Conservation (phyloP, 2,113 vertebrate genomes). For the Scophthalmus maximus region DNA sequence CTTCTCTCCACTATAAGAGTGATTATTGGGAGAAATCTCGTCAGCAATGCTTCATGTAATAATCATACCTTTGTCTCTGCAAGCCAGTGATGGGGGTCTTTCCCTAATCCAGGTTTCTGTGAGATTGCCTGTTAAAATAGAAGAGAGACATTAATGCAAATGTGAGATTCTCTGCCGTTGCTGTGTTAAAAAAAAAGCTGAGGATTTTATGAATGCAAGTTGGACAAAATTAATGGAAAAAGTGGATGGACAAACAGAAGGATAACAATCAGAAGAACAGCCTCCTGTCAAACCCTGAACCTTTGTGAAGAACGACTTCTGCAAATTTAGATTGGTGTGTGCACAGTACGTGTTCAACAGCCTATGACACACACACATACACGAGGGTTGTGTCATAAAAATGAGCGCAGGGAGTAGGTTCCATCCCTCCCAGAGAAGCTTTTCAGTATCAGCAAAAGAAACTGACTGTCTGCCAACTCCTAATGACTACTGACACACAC, state of each 20-base stretch:
- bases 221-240: background rate
- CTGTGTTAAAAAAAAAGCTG: background rate
- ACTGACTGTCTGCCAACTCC: conserved; percentile 54
- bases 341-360: conserved; percentile 43
- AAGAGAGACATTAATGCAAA: conserved; percentile 28
- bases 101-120: conserved; percentile 82
- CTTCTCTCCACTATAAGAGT: conserved; percentile 18
- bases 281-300: conserved; percentile 39
- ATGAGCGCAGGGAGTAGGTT: conserved; percentile 56
- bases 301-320: conserved; percentile 30
- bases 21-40: conserved; percentile 1
- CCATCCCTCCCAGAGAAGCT: conserved; percentile 51
- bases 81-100: conserved; percentile 91
- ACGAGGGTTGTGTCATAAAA: conserved; percentile 42
- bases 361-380: conserved; percentile 30
- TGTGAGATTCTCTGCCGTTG: conserved; percentile 7
- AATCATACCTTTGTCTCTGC: conserved; percentile 93
- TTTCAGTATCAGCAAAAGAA: conserved; percentile 67
- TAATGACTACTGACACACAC: conserved; percentile 65
- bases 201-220: background rate
- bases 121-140: conserved; percentile 85
- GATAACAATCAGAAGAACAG: conserved; percentile 12
- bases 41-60: background rate
- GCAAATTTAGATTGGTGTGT: conserved; percentile 45
- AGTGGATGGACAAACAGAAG: conserved; percentile 28